Base-by-base conservation (phyloP, 2,888 invertebrate genomes). In the Atethmia centrago region DNA sequence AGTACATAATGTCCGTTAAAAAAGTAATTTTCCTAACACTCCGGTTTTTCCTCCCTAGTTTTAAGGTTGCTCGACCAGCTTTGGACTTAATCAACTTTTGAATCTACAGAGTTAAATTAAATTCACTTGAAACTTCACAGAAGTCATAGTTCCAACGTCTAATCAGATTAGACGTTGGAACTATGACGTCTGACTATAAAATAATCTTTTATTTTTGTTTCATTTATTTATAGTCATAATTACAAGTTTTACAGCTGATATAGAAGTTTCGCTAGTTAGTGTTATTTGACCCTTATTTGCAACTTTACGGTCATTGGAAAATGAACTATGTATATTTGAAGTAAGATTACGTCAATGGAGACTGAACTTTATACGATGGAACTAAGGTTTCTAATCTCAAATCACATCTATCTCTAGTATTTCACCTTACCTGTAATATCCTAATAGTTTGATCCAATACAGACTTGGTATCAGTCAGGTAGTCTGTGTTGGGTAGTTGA, bases 391-490 rank as follows among this genome's bases (percentile, higher is more conserved):
- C 36, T 36, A 36, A 4, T 36, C 4, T 4, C 31, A 31, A 31
- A 31, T 31, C 31, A 31, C 31, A 31, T 31, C 36, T 36, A 36
- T 36, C 36, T 36, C 5, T 8, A 36, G 31, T 31, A 36, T 8
- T 36, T 36, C 7, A 36, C 7, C 58, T 82, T 93, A 98, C 98
- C 97, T 99, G 99, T 85, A 99, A 94, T 81, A 99, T 98, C 90
- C 99, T 97, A 59, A 99, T 98, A 28, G 99, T 97, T 94, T 99
- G 99, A 95, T 99, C 99, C 66, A 99, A 96, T 0, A 99, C 99
- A 21, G 99, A 99, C 94, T 99, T 99, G 53, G 99, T 97, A 94
- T 99, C 99, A 0, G 99, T 99, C 71, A 98, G 95, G 93, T 99
- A 99, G 95, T 99, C 99, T 0, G 99, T 97, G 89, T 98, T 98